Evolutionary conservation across 1,140 invertebrate genomes (phyloP).

Genomic region (Cyphomyrmex costatus): DNA sequence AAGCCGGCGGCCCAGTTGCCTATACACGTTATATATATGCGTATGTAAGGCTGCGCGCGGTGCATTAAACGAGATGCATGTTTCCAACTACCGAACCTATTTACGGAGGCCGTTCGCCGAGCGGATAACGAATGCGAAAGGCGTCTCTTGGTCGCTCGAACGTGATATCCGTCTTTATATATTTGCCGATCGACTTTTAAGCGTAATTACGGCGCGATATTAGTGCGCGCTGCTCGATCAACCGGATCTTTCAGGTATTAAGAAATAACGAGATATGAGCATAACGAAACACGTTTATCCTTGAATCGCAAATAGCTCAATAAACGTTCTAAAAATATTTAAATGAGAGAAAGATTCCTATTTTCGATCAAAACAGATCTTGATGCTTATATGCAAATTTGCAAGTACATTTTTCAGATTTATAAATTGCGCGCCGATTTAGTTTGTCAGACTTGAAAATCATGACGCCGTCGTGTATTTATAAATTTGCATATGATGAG

Average conservation of each 20-base stretch:
- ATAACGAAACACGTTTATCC: not conserved
- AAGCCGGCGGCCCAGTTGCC: conserved; percentile 18
- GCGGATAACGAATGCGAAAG: conserved; percentile 21
- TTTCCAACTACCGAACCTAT: conserved; percentile 34
- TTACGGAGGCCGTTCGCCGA: conserved; percentile 15
- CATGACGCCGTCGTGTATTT: no score
- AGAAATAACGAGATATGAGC: conserved; percentile 5
- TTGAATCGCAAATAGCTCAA: not conserved
- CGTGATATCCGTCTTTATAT: conserved; percentile 27
- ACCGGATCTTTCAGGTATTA: not conserved
- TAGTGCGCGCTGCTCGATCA: not conserved
- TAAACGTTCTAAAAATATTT: not conserved
- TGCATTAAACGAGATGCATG: conserved; percentile 44
- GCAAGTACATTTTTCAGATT: no score
- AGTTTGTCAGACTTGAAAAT: no score
- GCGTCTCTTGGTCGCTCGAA: conserved; percentile 4
- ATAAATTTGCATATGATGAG: no score
- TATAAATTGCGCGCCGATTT: no score
- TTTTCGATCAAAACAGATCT: no score
- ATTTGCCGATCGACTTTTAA: conserved; percentile 59
- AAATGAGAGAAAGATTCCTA: not conserved
- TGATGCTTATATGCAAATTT: no score
- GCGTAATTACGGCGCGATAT: conserved; percentile 50
- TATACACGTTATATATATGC: conserved; percentile 19
- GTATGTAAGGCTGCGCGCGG: conserved; percentile 45